Base-by-base conservation (phyloP, 2,797 vertebrate genomes). In the Rhinogobio ventralis region DNA sequence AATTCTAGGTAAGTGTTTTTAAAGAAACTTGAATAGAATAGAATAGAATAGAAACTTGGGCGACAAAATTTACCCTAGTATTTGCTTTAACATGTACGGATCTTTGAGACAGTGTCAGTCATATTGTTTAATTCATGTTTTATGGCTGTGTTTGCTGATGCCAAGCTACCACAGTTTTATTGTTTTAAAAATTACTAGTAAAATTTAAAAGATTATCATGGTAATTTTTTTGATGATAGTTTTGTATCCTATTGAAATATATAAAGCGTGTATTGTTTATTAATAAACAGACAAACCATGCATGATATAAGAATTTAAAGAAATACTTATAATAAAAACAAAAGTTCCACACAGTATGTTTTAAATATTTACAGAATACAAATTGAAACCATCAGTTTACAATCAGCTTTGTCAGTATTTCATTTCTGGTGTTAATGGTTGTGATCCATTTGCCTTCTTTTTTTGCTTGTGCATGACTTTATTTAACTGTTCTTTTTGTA, bases 1-100 rank as follows among this genome's bases (percentile, higher is more conserved):
- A 79, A 57, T 30, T 14, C 33, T 2, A 30, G 83, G 83, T 85
- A 62, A 85, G 76, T 62, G 7, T 13, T 68, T 71, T 75, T 5
- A 13, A 28, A 51, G 33, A 60, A 77, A 25, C 23, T 57, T 55
- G 2, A 46, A 28, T 46, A 46, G 5, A 75, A 53, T 62, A 42
- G 8, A 60, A 39, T 1, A 64, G 8, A 17, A 78, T 42, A 57
- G 17, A 75, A 64, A 25, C 19, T 0, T 36, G 17, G 33, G 8
- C 7, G 3, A 23, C 28, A 5, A 30, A 7, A 64, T 64, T 14
- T 7, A 53, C 28, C 33, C 7, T 39, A 51, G 73, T 4, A 14
- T 10, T 7, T 55, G 33, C 23, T 60, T 76, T 4, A 25, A 15
- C 30, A 33, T 20, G 17, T 75, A 23, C 14, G 19, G 17, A 45